These are phyloP conservation scores for Polyodon spathula DNA, from an alignment of 2,113 vertebrate species.

Conservation along the genomic window DNA sequence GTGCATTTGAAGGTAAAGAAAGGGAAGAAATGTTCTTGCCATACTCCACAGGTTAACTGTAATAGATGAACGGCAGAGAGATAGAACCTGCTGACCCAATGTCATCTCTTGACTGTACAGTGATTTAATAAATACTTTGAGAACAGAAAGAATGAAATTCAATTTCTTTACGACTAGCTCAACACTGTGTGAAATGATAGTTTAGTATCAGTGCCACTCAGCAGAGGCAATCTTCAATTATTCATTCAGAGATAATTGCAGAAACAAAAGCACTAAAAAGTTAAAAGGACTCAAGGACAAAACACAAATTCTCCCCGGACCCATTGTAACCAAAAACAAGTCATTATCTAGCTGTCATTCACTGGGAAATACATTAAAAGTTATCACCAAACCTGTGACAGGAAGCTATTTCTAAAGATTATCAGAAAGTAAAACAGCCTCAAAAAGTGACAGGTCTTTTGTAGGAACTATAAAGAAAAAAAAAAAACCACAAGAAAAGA, in stretches of 20 bases:
- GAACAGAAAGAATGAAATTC: constrained; percentile 41
- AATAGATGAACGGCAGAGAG: constrained; percentile 24
- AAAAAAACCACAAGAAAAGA: neutral
- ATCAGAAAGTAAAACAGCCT: constrained; percentile 27
- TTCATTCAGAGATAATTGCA: constrained; percentile 31
- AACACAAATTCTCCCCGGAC: constrained; percentile 41
- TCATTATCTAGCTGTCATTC: constrained; percentile 67
- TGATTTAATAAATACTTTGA: constrained; percentile 48
- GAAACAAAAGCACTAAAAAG: constrained; percentile 40
- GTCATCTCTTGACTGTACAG: constrained; percentile 32
- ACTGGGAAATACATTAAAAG: constrained; percentile 36
- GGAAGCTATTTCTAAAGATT: constrained; percentile 33
- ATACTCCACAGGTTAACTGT: constrained; percentile 35
- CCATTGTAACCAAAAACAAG: constrained; percentile 59
- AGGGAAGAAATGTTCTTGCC: constrained; percentile 26
- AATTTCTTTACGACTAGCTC: constrained; percentile 40
- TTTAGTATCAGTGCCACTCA: constrained; percentile 35
- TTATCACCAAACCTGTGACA: constrained; percentile 30
- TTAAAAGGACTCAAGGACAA: constrained; percentile 49
- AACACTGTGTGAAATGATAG: constrained; percentile 30
- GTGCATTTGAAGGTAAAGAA: neutral
- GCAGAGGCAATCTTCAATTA: constrained; percentile 37
- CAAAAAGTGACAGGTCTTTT: constrained; percentile 31
- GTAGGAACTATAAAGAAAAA: constrained; percentile 13
- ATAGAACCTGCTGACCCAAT: constrained; percentile 34